Evolutionary conservation across 2,797 vertebrate species (phyloP).

Genomic region (Epinephelus malabaricus): DNA sequence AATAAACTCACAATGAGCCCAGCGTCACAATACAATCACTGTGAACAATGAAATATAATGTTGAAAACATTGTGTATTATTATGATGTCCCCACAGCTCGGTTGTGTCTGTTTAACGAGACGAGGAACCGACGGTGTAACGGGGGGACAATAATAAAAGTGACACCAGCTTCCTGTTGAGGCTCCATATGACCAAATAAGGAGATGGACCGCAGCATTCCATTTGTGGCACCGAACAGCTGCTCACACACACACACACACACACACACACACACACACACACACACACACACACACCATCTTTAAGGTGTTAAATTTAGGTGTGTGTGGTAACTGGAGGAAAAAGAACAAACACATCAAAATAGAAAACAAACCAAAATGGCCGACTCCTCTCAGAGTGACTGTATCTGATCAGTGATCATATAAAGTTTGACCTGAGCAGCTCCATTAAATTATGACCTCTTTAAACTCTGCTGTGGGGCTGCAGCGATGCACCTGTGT

Average conservation of each 20-base stretch:
- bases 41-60: fast-evolving
- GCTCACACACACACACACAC: background rate
- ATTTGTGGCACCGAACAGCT: conserved; percentile 67
- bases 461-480: too few species aligned
- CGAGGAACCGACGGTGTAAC: background rate
- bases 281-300: too few species aligned
- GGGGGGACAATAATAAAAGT: conserved; percentile 78
- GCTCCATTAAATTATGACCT: too few species aligned
- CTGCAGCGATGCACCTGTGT: too few species aligned
- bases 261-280: conserved; percentile 4
- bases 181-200: conserved; percentile 78
- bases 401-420: too few species aligned
- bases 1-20: fast-evolving
- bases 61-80: too few species aligned
- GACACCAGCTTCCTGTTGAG: conserved; percentile 76
- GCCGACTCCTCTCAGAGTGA: too few species aligned
- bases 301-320: too few species aligned
- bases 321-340: too few species aligned
- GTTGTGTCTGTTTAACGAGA: background rate
- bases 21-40: fast-evolving
- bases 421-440: too few species aligned
- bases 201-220: conserved; percentile 73
- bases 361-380: too few species aligned
- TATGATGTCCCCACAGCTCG: fast-evolving
- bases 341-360: too few species aligned